A percentile compares a stretch with the other conserved stretches of the same genome.
Evolutionary conservation across 1,140 invertebrate genomes (phyloP).

Genomic region (Semibalanus balanoides): DNA sequence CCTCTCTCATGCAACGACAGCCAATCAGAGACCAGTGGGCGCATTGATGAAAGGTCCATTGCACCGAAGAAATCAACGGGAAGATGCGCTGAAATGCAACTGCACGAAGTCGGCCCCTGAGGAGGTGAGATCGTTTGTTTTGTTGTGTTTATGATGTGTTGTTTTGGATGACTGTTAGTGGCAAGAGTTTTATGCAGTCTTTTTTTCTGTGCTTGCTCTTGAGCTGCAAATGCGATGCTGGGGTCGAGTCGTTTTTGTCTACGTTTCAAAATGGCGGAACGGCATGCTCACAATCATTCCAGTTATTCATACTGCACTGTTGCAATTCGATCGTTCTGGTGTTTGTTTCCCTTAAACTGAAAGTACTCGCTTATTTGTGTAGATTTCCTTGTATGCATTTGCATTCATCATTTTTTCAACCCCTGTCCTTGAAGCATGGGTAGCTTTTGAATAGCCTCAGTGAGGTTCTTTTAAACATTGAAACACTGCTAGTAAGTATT

Average conservation of each 20-base stretch:
- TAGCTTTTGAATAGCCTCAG: too few species aligned
- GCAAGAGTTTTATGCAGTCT: neutral
- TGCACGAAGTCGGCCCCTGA: neutral
- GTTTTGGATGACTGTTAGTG: too few species aligned
- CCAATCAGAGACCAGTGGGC: neutral
- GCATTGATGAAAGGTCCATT: neutral
- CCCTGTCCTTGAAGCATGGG: too few species aligned
- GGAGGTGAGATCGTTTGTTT: neutral
- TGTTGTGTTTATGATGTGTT: too few species aligned
- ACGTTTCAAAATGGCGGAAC: slow-evolving; percentile 1
- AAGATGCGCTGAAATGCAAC: neutral
- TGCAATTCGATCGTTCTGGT: too few species aligned
- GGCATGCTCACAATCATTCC: neutral
- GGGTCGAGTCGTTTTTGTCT: slow-evolving; percentile 1
- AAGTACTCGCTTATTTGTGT: too few species aligned
- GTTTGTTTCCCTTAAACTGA: too few species aligned
- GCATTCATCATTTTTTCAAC: too few species aligned
- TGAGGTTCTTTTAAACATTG: too few species aligned
- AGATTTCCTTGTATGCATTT: too few species aligned
- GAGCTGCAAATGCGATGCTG: neutral
- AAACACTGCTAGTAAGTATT: too few species aligned
- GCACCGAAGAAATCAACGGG: slow-evolving; percentile 1
- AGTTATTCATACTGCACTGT: too few species aligned
- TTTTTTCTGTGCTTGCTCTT: neutral
- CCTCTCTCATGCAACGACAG: neutral